A percentile compares a stretch with the other conserved stretches of the same genome.
Conservation (phyloP, 1,140 invertebrate genomes). For the Zaprionus vittiger region DNA sequence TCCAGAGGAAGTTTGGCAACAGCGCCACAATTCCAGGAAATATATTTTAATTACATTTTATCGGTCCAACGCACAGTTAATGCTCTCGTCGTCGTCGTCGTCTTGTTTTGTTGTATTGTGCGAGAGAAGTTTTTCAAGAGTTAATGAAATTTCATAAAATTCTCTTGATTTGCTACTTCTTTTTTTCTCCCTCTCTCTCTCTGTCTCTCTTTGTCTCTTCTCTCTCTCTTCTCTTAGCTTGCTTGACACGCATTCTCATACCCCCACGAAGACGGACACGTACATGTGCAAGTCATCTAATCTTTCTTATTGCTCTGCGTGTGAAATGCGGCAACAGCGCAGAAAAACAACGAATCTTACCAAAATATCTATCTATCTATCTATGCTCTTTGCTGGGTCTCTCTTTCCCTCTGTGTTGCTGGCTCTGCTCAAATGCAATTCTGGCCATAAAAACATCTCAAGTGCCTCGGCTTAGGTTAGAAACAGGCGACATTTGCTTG, state of each 20-base stretch:
- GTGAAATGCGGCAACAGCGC: conserved; percentile 56
- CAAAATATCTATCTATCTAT: conserved; percentile 9
- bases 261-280: neutral
- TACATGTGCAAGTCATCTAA: conserved; percentile 19
- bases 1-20: conserved; percentile 10
- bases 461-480: conserved; percentile 48
- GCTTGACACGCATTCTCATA: neutral
- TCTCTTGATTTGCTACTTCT: neutral
- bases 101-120: neutral
- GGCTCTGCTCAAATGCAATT: conserved; percentile 9
- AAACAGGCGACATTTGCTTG: conserved; percentile 23
- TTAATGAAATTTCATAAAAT: conserved; percentile 4
- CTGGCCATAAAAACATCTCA: conserved; percentile 40
- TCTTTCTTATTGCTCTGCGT: conserved; percentile 16
- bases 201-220: neutral
- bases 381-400: neutral
- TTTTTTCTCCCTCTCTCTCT: neutral
- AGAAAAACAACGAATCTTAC: conserved; percentile 1
- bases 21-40: neutral
- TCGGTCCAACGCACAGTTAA: neutral
- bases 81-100: neutral
- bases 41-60: conserved; percentile 9
- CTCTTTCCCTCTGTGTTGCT: neutral
- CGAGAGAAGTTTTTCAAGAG: neutral
- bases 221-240: neutral